These are phyloP conservation scores for Ophion costatus DNA, from an alignment of 2,888 invertebrate species.

Conservation along the genomic window DNA sequence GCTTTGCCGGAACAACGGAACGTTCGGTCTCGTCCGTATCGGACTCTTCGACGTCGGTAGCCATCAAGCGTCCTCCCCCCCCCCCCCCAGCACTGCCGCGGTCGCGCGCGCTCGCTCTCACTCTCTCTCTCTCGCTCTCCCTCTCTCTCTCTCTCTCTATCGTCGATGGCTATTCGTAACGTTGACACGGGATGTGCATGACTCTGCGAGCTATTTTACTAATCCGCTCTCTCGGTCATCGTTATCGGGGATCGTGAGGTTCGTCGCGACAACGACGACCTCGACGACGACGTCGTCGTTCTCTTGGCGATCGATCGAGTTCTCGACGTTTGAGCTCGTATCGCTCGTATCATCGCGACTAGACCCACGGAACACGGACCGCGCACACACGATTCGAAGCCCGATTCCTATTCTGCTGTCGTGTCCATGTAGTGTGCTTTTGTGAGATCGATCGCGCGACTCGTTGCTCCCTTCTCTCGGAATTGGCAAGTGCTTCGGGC, in stretches of 20 bases:
- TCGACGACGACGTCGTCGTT: constrained; percentile 74
- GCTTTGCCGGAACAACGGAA: constrained; percentile 77
- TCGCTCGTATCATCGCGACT: background rate
- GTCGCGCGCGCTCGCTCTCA: background rate
- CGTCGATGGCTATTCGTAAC: background rate
- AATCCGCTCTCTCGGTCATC: background rate
- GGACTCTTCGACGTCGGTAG: constrained; percentile 81
- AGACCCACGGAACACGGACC: background rate
- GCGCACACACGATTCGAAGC: background rate
- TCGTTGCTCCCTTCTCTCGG: background rate
- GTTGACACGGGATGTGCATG: background rate
- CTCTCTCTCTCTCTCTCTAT: background rate
- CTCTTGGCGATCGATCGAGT: background rate
- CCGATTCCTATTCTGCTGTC: background rate
- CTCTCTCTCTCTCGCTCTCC: background rate
- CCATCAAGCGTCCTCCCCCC: constrained; percentile 71
- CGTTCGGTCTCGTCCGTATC: constrained; percentile 79
- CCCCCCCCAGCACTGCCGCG: too few species aligned
- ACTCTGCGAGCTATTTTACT: background rate
- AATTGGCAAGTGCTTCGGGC: background rate
- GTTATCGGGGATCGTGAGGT: background rate
- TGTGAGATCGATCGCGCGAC: background rate
- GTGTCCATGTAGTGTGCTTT: background rate
- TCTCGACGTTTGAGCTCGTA: background rate
- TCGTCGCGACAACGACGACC: constrained; percentile 85